Conservation (phyloP, 2,888 invertebrate species). For the Cheilosia urbana region DNA sequence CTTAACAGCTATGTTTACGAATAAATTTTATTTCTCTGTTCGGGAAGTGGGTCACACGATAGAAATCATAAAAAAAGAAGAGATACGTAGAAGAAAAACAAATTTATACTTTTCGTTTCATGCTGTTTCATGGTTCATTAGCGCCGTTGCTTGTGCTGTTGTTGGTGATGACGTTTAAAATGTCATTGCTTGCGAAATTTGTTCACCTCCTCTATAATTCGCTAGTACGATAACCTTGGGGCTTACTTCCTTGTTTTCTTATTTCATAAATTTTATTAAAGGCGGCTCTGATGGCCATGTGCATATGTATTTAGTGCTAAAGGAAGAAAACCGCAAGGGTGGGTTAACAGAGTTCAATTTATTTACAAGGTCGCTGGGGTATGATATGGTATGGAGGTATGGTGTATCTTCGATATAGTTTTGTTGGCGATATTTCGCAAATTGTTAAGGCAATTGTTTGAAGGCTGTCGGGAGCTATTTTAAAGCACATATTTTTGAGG, state of each 20-base stretch:
- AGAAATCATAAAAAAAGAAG: slow-evolving; percentile 18
- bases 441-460: slow-evolving; percentile 48
- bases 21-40: slow-evolving; percentile 29
- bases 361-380: slow-evolving; percentile 38
- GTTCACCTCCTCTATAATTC: slow-evolving; percentile 16
- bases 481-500: slow-evolving; percentile 17
- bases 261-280: slow-evolving; percentile 24
- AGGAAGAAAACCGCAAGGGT: slow-evolving; percentile 39
- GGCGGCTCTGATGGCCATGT: slow-evolving; percentile 1
- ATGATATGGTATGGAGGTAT: slow-evolving; percentile 20
- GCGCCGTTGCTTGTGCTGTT: slow-evolving; percentile 10
- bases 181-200: slow-evolving; percentile 28
- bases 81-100: not conserved
- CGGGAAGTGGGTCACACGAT: slow-evolving; percentile 52
- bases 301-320: not conserved
- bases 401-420: slow-evolving; percentile 5
- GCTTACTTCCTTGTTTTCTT: slow-evolving; percentile 30
- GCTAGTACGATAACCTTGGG: slow-evolving; percentile 47
- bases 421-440: slow-evolving; percentile 26
- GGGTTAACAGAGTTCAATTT: slow-evolving; percentile 55
- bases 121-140: slow-evolving; percentile 4
- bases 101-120: slow-evolving; percentile 24
- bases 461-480: slow-evolving; percentile 25
- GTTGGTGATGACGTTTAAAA: slow-evolving; percentile 35
- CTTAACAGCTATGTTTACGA: slow-evolving; percentile 38